Evolutionary conservation across 64 coral and sea anemone species (phyloP).

Genomic region (Montipora foliosa): DNA sequence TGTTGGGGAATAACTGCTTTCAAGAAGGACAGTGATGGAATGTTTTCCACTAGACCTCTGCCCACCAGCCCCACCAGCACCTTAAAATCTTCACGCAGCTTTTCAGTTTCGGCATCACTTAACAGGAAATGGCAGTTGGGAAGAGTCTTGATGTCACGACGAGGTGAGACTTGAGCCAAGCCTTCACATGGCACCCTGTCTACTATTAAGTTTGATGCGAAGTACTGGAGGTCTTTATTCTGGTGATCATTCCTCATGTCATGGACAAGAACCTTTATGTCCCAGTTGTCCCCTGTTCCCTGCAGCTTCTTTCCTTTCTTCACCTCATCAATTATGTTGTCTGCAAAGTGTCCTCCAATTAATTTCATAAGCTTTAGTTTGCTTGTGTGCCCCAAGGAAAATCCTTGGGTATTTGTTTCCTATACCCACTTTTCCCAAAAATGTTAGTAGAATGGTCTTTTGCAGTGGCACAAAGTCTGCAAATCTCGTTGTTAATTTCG

Average conservation of each 20-base stretch:
- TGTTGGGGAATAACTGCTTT: constrained; percentile 56
- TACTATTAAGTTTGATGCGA: constrained; percentile 43
- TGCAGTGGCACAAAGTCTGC: no score
- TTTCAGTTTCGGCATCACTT: not conserved
- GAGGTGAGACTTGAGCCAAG: constrained; percentile 5
- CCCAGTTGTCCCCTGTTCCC: constrained; percentile 83
- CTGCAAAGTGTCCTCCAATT: constrained; percentile 65
- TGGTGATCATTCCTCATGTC: constrained; percentile 61
- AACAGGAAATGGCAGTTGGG: constrained; percentile 33
- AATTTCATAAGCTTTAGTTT: constrained; percentile 38
- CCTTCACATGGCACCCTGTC: constrained; percentile 46
- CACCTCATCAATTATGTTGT: constrained; percentile 42
- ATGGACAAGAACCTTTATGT: constrained; percentile 41
- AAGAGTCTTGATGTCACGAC: constrained; percentile 47
- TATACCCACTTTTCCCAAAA: not conserved
- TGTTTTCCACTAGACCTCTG: not conserved
- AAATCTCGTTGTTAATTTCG: no score
- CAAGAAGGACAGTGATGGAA: constrained; percentile 37
- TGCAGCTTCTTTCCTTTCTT: constrained; percentile 61
- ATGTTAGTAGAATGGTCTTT: not conserved
- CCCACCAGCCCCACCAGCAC: constrained; percentile 29
- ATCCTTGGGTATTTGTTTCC: not conserved
- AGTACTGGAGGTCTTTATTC: constrained; percentile 58
- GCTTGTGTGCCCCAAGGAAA: constrained; percentile 33
- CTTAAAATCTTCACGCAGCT: constrained; percentile 47